phyloP scores from a whole-genome alignment of 2,888 invertebrate genomes.

The Dasysyrphus tricinctus region DNA sequence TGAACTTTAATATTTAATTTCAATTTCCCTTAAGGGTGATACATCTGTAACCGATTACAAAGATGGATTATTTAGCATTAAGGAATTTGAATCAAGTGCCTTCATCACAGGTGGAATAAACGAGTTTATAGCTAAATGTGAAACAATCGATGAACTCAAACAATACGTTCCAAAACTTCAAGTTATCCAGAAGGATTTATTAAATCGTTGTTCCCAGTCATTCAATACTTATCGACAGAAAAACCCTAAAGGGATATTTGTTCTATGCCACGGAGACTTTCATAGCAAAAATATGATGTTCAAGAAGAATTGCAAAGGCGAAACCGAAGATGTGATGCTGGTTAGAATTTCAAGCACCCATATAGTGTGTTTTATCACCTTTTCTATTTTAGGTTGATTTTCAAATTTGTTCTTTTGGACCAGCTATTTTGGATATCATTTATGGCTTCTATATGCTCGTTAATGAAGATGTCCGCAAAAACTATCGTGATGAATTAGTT shows the following conservation, averaged over 20 bases:
- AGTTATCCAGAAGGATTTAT: conserved; percentile 58
- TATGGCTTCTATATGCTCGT: conserved; percentile 34
- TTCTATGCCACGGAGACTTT: conserved; percentile 79
- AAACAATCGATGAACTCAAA: conserved; percentile 59
- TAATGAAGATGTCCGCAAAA: conserved; percentile 1
- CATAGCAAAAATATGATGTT: conserved; percentile 80
- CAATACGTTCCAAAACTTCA: conserved; percentile 76
- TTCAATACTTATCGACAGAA: conserved; percentile 7
- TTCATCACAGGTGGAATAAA: conserved; percentile 60
- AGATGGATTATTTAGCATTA: neutral
- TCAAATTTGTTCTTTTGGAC: conserved; percentile 52
- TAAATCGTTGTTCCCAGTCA: conserved; percentile 32
- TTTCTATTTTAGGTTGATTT: conserved; percentile 46
- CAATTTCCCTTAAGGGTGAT: conserved; percentile 8
- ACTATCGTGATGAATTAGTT: conserved; percentile 45
- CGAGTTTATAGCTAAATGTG: conserved; percentile 74
- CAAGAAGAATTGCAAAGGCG: conserved; percentile 57
- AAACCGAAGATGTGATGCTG: conserved; percentile 77
- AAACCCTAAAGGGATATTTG: conserved; percentile 63
- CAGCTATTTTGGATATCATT: conserved; percentile 43
- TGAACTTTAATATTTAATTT: no score
- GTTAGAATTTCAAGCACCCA: neutral
- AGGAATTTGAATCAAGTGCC: neutral
- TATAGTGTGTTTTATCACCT: no score
- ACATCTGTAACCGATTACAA: neutral